Conservation (phyloP, 2,113 vertebrate genomes). For the Cryptotis parvus region DNA sequence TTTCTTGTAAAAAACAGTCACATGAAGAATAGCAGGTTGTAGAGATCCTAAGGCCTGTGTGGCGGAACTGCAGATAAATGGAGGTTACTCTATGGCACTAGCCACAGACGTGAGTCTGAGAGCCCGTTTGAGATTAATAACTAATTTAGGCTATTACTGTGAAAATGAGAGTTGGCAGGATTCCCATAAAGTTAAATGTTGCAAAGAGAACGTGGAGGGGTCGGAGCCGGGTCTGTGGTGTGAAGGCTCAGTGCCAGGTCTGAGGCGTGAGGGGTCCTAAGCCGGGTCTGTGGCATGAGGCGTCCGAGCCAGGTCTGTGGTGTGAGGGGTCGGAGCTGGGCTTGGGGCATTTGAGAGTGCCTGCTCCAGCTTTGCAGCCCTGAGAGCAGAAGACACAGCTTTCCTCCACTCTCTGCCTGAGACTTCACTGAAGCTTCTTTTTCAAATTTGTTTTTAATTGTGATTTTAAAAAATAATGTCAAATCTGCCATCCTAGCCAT, state of each 20-base stretch:
- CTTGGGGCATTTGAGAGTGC: no score
- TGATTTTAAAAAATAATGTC: not conserved
- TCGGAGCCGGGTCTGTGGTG: not conserved
- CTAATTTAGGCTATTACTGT: slow-evolving; percentile 40
- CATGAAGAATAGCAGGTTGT: no score
- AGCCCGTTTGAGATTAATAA: slow-evolving; percentile 47
- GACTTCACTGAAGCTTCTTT: not conserved
- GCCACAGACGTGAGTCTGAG: not conserved
- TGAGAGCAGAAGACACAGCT: not conserved
- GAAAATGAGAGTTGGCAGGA: slow-evolving; percentile 56
- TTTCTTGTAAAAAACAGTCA: no score
- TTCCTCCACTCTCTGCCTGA: not conserved
- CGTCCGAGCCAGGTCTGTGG: no score
- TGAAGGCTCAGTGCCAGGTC: not conserved
- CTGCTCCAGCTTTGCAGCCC: no score
- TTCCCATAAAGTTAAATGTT: slow-evolving; percentile 15
- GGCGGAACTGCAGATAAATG: rapidly evolving
- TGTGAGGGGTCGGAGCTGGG: no score
- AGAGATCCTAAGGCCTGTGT: not conserved
- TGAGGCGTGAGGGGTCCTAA: no score
- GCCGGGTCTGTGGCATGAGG: no score
- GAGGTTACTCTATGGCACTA: rapidly evolving
- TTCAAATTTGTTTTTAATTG: not conserved
- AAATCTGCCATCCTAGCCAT: no score
- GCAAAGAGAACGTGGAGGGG: not conserved